Base-by-base conservation (phyloP, 1,140 invertebrate species). In the Tetraneura akinire region DNA sequence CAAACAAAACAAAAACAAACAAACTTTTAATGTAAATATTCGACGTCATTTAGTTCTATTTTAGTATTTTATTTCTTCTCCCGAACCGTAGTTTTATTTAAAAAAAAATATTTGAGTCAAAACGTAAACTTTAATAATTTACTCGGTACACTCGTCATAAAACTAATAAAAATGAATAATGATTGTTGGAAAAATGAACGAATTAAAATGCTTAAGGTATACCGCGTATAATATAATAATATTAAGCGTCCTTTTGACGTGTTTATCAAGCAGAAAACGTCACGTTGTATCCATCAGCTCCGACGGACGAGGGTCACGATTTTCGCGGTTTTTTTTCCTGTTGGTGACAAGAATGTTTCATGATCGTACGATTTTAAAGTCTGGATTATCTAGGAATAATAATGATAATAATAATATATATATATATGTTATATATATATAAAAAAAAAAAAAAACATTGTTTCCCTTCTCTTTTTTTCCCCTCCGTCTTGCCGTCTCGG, bases 211-310 rank as follows among this genome's bases (percentile, higher is more conserved):
- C n/a, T n/a, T 18, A 64, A 62, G 37, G 37, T 18, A 13, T 0
- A 45, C 23, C 16, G 37, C 29, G 32, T 64, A 37, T 6, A 18
- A 37, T 64, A 62, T 62, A 62, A 62, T 62, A 62, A 62, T 32
- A 62, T 62, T 62, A 62, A 62, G 47, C 47, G 42, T 26, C 29
- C 51, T 32, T 73, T n/a, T 32, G 71, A 74, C 71, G 51, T 74
- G 51, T 74, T 74, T 74, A 74, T 74, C 71, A 18, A 74, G 51
- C 29, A 73, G 53, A 51, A 53, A 73, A 73, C 26, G 70, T 73
- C 70, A 73, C 70, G 26, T 73, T 51, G 42, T 53, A 73, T 73
- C 70, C 51, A 73, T 73, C 70, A 73, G 47, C 49, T 21, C n/a
- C 6, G 23, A 37, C 53, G n/a, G 73, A 60, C 73, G 32, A 76